A percentile compares a stretch with the other conserved stretches of the same genome.
phyloP scores from a whole-genome alignment of 2,797 vertebrate species.

The Rhinatrema bivittatum region DNA sequence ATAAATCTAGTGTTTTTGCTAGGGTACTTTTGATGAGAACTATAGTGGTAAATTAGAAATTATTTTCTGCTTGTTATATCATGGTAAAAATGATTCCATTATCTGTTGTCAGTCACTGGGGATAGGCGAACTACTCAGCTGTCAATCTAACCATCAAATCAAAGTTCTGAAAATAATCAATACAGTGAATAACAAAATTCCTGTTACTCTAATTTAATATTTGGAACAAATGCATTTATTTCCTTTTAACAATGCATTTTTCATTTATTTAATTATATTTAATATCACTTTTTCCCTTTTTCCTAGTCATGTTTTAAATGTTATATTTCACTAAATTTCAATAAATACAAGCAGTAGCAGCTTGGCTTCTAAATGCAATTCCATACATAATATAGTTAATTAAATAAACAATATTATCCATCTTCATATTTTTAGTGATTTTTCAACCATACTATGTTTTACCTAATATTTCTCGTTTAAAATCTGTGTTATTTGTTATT shows the following conservation, averaged over 20 bases:
- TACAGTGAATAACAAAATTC: slow-evolving; percentile 41
- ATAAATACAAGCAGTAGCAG: no score
- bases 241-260: slow-evolving; percentile 33
- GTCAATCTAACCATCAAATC: slow-evolving; percentile 72
- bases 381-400: no score
- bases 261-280: slow-evolving; percentile 50
- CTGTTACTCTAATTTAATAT: slow-evolving; percentile 38
- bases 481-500: no score
- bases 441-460: no score
- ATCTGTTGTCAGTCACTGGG: slow-evolving; percentile 74
- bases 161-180: slow-evolving; percentile 72
- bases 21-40: slow-evolving; percentile 80
- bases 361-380: no score
- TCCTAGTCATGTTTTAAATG: no score
- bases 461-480: no score
- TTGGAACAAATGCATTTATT: slow-evolving; percentile 26
- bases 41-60: slow-evolving; percentile 82
- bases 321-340: no score
- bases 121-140: slow-evolving; percentile 77
- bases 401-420: no score
- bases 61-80: slow-evolving; percentile 75
- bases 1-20: slow-evolving; percentile 79
- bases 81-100: slow-evolving; percentile 78
- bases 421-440: no score
- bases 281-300: no score